Evolutionary conservation across 2,797 vertebrate species (phyloP).

Genomic region (Propithecus deckenii): DNA sequence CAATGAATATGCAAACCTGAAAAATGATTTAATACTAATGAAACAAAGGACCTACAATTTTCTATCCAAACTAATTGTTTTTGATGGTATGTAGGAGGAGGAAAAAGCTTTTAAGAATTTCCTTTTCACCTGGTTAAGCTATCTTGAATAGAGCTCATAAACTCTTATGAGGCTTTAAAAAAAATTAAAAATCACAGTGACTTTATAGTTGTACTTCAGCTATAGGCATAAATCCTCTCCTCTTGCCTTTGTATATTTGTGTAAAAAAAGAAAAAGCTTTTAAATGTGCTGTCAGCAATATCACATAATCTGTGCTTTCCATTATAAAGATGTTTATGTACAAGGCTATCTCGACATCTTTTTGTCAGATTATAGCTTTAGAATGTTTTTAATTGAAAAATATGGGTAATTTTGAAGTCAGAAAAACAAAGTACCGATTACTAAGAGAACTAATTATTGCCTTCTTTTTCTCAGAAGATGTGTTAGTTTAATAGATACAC

Average conservation of each 20-base stretch:
- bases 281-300: conserved; percentile 46
- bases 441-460: conserved; percentile 71
- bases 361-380: conserved; percentile 59
- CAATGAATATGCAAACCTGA: conserved; percentile 34
- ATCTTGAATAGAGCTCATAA: conserved; percentile 14
- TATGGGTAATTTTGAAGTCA: conserved; percentile 68
- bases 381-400: conserved; percentile 70
- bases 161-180: conserved; percentile 46
- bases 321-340: conserved; percentile 47
- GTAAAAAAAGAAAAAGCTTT: neutral
- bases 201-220: neutral
- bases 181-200: conserved; percentile 26
- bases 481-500: conserved; percentile 72
- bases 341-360: conserved; percentile 36
- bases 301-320: conserved; percentile 42
- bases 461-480: conserved; percentile 62
- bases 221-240: conserved; percentile 1
- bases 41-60: conserved; percentile 25
- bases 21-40: conserved; percentile 35
- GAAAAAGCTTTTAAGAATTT: conserved; percentile 16
- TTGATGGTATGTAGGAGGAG: neutral
- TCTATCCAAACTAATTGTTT: conserved; percentile 17
- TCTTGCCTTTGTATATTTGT: neutral
- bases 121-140: conserved; percentile 41
- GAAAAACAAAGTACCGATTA: conserved; percentile 63